phyloP scores from a whole-genome alignment of 2,888 invertebrate species.

The Gortyna flavago region DNA sequence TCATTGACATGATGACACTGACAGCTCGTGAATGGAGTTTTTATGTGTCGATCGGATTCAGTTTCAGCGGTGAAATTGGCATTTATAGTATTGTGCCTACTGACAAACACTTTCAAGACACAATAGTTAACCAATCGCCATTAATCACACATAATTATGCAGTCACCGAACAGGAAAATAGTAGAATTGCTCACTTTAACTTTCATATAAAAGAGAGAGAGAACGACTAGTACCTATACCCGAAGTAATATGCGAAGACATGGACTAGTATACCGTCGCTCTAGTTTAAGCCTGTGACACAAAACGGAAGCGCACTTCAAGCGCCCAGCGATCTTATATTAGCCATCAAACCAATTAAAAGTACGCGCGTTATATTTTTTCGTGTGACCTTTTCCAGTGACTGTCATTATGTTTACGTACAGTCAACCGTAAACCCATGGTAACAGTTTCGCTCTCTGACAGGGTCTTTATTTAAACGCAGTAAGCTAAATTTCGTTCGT shows the following conservation, averaged over 20 bases:
- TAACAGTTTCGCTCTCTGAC: neutral
- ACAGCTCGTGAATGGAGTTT: neutral
- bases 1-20: neutral
- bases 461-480: neutral
- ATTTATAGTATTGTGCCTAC: neutral
- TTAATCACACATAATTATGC: neutral
- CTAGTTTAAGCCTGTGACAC: neutral
- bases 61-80: neutral
- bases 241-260: neutral
- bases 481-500: neutral
- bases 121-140: neutral
- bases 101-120: conserved; percentile 8
- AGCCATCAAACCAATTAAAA: neutral
- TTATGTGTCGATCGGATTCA: neutral
- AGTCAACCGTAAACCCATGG: neutral
- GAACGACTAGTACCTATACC: too few species aligned
- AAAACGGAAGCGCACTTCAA: neutral
- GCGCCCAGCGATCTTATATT: neutral
- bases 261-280: neutral
- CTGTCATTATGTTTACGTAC: neutral
- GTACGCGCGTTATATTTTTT: neutral
- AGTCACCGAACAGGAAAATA: neutral
- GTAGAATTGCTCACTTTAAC: neutral
- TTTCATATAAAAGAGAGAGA: neutral
- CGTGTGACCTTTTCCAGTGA: neutral